Conservation (phyloP, 2,113 vertebrate species). For the Hirundichthys speculiger region DNA sequence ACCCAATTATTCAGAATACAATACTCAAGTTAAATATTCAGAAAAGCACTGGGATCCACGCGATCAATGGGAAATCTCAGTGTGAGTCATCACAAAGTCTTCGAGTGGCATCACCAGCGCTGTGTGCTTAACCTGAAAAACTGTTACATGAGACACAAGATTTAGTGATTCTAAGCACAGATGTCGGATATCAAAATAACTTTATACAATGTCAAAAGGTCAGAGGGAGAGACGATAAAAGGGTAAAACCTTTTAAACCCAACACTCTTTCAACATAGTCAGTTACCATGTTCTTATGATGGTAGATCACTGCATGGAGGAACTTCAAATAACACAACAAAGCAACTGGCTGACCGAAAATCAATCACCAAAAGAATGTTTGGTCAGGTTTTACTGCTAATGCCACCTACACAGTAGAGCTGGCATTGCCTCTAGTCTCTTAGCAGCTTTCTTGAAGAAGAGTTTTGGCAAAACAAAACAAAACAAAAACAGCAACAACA, state of each 20-base stretch:
- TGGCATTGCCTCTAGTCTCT: constrained; percentile 34
- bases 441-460: constrained; percentile 64
- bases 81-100: constrained; percentile 44
- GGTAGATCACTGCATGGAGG: constrained; percentile 41
- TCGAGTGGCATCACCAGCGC: constrained; percentile 44
- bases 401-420: constrained; percentile 19
- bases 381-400: constrained; percentile 26
- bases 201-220: constrained; percentile 53
- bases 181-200: constrained; percentile 58
- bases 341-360: not conserved
- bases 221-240: constrained; percentile 33
- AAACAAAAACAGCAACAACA: constrained; percentile 13
- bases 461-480: constrained; percentile 40
- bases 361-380: constrained; percentile 16
- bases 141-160: constrained; percentile 52
- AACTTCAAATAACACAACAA: constrained; percentile 24
- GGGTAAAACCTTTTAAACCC: not conserved
- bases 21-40: constrained; percentile 73
- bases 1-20: constrained; percentile 73
- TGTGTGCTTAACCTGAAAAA: constrained; percentile 48
- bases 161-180: constrained; percentile 41
- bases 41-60: constrained; percentile 53
- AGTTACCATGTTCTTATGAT: constrained; percentile 15
- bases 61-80: constrained; percentile 26
- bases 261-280: constrained; percentile 8